phyloP scores from a whole-genome alignment of 2,888 invertebrate genomes.

The Epirrhoe alternata region DNA sequence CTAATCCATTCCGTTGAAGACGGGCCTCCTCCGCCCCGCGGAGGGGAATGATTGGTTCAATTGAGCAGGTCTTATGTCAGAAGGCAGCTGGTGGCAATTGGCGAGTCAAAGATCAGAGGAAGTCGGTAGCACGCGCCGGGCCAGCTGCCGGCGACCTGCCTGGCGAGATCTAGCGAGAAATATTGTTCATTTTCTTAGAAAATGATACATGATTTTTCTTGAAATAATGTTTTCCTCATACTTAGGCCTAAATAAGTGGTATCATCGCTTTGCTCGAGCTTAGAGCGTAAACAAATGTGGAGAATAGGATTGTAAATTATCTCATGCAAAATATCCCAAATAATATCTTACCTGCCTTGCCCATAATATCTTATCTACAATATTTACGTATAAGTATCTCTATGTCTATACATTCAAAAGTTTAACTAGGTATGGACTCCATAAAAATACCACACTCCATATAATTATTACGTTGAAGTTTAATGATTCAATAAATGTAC shows the following conservation, averaged over 20 bases:
- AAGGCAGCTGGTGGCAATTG: slow-evolving; percentile 81
- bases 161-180: slow-evolving; percentile 51
- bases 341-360: no score
- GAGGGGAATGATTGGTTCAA: slow-evolving; percentile 61
- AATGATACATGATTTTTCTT: background rate
- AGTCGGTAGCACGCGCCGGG: slow-evolving; percentile 70
- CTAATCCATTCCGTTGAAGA: slow-evolving; percentile 54
- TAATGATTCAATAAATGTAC: no score
- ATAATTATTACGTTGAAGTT: no score
- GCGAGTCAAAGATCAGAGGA: slow-evolving; percentile 84
- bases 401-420: no score
- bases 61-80: slow-evolving; percentile 70
- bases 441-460: no score
- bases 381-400: no score
- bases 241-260: background rate
- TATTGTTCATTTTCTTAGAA: slow-evolving; percentile 13
- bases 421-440: no score
- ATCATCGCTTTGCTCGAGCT: no score
- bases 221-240: background rate
- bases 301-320: no score
- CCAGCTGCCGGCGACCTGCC: slow-evolving; percentile 49
- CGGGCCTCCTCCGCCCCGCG: slow-evolving; percentile 44
- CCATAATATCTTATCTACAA: no score
- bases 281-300: no score
- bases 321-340: no score